phyloP scores from a whole-genome alignment of 2,797 vertebrate species.

The Oreochromis mossambicus region DNA sequence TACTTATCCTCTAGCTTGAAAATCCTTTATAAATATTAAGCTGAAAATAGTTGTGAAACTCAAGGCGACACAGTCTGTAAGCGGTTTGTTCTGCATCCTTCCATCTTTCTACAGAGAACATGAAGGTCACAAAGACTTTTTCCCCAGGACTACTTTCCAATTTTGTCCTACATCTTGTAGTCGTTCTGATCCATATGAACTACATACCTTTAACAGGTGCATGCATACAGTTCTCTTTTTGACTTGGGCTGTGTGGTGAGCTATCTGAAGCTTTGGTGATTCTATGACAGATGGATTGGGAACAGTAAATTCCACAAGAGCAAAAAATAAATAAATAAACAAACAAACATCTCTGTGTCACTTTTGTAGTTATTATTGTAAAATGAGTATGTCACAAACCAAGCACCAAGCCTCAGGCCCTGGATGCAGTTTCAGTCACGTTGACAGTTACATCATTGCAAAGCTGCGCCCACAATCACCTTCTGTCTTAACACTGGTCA shows the following conservation, averaged over 20 bases:
- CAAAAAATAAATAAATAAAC: no score
- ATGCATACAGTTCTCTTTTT: not conserved
- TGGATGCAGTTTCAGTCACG: not conserved
- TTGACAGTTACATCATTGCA: not conserved
- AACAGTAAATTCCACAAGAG: not conserved
- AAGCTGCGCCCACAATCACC: not conserved
- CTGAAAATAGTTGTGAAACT: not conserved
- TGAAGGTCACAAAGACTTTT: not conserved
- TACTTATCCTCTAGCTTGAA: not conserved
- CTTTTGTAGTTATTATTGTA: not conserved
- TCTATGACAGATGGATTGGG: not conserved
- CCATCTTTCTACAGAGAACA: not conserved
- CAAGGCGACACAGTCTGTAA: not conserved
- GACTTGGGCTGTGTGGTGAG: not conserved
- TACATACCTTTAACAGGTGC: not conserved
- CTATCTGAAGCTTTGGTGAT: not conserved
- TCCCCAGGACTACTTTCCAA: not conserved
- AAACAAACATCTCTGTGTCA: not conserved
- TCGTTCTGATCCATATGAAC: not conserved
- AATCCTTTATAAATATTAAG: not conserved
- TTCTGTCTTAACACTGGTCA: not conserved
- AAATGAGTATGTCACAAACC: not conserved
- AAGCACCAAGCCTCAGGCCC: not conserved
- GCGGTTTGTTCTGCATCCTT: not conserved
- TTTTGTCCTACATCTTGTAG: not conserved